These are phyloP conservation scores for Axis porcinus DNA, from an alignment of 2,113 vertebrate genomes.

Conservation along the genomic window DNA sequence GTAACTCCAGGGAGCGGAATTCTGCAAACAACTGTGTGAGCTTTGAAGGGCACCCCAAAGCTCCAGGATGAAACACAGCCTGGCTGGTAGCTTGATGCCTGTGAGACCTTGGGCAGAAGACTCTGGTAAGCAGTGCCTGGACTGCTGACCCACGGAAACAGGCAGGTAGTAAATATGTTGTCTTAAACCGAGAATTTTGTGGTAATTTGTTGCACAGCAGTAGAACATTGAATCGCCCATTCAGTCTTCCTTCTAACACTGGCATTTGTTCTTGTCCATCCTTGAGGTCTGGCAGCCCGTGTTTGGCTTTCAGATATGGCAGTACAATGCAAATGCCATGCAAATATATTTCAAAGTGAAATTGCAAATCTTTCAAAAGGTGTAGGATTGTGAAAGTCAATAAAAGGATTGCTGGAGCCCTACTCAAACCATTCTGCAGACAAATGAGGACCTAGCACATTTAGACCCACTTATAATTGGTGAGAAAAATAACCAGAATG, in stretches of 20 bases:
- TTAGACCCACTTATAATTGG: neutral
- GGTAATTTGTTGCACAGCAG: neutral
- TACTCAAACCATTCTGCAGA: neutral
- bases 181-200: neutral
- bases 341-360: constrained; percentile 39
- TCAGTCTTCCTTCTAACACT: neutral
- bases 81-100: too few relatives aligned
- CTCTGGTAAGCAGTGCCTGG: neutral
- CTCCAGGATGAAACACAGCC: neutral
- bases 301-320: neutral
- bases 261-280: neutral
- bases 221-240: neutral
- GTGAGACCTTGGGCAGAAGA: neutral
- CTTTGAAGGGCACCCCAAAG: neutral
- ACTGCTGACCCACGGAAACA: neutral
- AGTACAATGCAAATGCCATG: neutral
- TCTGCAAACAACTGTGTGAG: neutral
- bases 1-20: neutral
- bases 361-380: constrained; percentile 27
- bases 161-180: neutral
- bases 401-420: neutral
- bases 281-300: neutral
- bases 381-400: neutral
- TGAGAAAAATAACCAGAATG: neutral
- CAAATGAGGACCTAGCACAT: neutral